These are phyloP conservation scores for Ceyx melanurus DNA, from an alignment of 2,113 vertebrate genomes.

Conservation along the genomic window DNA sequence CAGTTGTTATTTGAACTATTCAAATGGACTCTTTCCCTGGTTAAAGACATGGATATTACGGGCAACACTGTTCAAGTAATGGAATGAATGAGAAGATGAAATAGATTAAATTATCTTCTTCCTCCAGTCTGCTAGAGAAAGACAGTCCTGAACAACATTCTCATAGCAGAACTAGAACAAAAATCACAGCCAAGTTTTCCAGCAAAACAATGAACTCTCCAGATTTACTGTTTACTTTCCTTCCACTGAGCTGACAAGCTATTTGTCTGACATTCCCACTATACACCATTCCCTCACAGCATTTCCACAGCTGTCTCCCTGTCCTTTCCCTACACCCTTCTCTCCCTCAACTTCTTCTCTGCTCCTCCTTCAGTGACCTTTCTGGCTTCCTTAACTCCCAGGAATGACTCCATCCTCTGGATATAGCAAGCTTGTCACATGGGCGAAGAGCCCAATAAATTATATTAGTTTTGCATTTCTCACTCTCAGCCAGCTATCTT, in stretches of 20 bases:
- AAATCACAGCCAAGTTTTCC: neutral
- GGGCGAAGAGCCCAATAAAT: neutral
- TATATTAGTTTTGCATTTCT: neutral
- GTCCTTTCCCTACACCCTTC: neutral
- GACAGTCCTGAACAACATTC: neutral
- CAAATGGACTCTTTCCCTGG: neutral
- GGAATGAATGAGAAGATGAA: neutral
- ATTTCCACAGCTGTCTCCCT: neutral
- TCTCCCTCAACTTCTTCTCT: neutral
- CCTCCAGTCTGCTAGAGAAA: neutral
- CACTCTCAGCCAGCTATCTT: neutral
- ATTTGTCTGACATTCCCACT: neutral
- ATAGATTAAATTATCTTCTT: neutral
- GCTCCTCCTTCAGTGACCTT: neutral
- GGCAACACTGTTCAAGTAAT: neutral
- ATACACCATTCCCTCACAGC: neutral
- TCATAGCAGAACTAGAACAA: neutral
- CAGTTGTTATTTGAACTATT: neutral
- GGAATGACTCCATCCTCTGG: neutral
- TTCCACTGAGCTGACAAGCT: neutral
- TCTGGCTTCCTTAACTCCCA: neutral
- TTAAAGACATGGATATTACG: neutral
- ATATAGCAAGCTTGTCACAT: fast-evolving
- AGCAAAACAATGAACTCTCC: neutral
- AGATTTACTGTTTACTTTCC: neutral